Evolutionary conservation across 2,113 vertebrate species (phyloP).

Genomic region (Hirundichthys speculiger): DNA sequence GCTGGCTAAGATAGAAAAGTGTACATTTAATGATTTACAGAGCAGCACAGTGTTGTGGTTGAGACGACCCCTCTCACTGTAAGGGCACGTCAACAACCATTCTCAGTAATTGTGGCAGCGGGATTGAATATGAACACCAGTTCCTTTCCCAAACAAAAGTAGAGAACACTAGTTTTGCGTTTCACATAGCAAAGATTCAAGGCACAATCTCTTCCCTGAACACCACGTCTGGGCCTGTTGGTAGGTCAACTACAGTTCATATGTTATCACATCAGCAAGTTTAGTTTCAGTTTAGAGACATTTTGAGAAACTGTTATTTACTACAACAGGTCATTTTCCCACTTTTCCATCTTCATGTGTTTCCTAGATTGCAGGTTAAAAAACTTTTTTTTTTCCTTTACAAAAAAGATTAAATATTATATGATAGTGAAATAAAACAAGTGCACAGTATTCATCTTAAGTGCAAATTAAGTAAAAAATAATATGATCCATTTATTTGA

Average conservation of each 20-base stretch:
- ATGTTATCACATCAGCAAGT: slow-evolving; percentile 49
- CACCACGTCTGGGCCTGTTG: slow-evolving; percentile 22
- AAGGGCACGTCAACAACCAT: neutral
- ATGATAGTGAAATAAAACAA: neutral
- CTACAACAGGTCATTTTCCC: neutral
- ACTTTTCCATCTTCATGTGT: neutral
- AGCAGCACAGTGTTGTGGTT: neutral
- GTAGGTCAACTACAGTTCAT: slow-evolving; percentile 23
- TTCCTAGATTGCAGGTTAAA: neutral
- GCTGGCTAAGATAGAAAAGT: neutral
- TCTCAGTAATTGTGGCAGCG: neutral
- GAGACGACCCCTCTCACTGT: neutral
- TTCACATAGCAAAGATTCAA: neutral
- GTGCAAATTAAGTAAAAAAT: neutral
- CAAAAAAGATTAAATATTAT: neutral
- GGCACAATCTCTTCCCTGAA: slow-evolving; percentile 29
- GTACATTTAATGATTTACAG: slow-evolving; percentile 9
- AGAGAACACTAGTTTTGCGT: neutral
- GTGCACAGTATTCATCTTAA: no score
- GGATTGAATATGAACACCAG: neutral
- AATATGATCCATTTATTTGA: neutral
- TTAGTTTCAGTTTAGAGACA: slow-evolving; percentile 6
- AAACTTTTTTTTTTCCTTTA: neutral
- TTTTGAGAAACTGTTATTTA: neutral
- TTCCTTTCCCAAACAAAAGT: neutral